A percentile compares a stretch with the other conserved stretches of the same genome.
These are phyloP conservation scores for Xiphorhynchus elegans DNA, from an alignment of 2,113 vertebrate species.

Conservation along the genomic window DNA sequence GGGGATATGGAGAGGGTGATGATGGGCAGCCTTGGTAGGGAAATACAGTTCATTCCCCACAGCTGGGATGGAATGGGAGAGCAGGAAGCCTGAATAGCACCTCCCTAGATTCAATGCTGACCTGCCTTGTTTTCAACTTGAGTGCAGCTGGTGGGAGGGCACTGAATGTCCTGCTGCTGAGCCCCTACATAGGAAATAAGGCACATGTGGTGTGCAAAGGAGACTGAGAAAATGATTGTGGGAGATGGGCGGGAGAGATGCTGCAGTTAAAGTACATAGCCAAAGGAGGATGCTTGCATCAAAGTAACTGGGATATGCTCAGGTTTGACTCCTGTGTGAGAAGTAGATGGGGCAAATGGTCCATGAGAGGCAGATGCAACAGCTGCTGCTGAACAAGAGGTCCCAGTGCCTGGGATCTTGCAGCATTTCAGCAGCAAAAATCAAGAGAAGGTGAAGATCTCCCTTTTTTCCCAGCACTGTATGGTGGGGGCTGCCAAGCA, in stretches of 20 bases:
- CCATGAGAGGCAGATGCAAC: neutral
- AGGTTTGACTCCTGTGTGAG: neutral
- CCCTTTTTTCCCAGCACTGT: neutral
- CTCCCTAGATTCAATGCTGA: fast-evolving
- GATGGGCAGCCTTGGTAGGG: neutral
- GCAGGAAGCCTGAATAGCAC: neutral
- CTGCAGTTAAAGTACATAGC: neutral
- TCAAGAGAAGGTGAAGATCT: neutral
- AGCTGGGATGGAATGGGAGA: neutral
- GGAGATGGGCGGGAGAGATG: neutral
- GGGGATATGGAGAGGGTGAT: neutral
- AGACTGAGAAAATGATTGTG: neutral
- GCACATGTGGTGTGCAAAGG: neutral
- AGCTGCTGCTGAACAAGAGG: too few species aligned
- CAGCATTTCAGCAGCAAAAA: neutral
- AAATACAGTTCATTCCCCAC: neutral
- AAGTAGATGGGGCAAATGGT: neutral
- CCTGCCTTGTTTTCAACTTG: neutral
- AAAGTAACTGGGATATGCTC: neutral
- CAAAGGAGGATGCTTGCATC: neutral
- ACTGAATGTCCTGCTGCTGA: neutral
- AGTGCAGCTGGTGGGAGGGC: neutral
- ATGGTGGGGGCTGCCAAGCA: neutral
- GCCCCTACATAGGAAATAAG: fast-evolving
- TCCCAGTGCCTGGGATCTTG: neutral